Conservation (phyloP, 53 echinoderm and acorn worm genomes). For the Holothuria leucospilota region DNA sequence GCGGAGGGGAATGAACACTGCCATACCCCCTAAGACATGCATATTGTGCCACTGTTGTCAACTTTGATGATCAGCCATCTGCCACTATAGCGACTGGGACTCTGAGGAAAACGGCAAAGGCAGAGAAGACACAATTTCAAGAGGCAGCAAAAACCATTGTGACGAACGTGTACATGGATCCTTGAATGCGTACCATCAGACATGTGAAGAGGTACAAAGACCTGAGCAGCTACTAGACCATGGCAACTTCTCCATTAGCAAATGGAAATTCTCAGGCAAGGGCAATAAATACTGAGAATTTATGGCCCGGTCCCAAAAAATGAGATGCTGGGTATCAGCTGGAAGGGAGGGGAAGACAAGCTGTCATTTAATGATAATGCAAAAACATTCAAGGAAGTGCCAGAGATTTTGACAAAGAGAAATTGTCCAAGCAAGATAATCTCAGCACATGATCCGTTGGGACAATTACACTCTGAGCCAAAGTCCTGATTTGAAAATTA, state of each 20-base stretch:
- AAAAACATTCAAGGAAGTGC: conserved; percentile 38
- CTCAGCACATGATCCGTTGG: conserved; percentile 64
- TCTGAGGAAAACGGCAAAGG: conserved; percentile 58
- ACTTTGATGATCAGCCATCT: conserved; percentile 64
- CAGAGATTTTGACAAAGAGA: conserved; percentile 50
- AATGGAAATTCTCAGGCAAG: conserved; percentile 51
- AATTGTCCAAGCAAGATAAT: conserved; percentile 58
- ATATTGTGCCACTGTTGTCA: conserved; percentile 60
- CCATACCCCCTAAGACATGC: conserved; percentile 45
- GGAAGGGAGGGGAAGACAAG: conserved; percentile 47
- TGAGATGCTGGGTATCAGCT: conserved; percentile 56
- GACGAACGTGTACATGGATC: conserved; percentile 63
- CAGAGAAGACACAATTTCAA: conserved; percentile 12
- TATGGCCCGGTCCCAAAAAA: conserved; percentile 44
- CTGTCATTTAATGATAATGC: conserved; percentile 33
- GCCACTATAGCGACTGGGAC: conserved; percentile 60
- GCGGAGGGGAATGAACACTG: conserved; percentile 47
- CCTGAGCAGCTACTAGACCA: conserved; percentile 44
- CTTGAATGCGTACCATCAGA: conserved; percentile 46
- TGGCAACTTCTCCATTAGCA: conserved; percentile 58
- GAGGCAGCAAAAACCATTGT: conserved; percentile 50
- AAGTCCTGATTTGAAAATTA: conserved; percentile 45
- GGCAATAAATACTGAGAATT: background rate
- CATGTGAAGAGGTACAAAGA: conserved; percentile 24
- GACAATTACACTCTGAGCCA: conserved; percentile 56